Conservation (phyloP, 2,113 vertebrate genomes). For the Brachyhypopomus gauderio region DNA sequence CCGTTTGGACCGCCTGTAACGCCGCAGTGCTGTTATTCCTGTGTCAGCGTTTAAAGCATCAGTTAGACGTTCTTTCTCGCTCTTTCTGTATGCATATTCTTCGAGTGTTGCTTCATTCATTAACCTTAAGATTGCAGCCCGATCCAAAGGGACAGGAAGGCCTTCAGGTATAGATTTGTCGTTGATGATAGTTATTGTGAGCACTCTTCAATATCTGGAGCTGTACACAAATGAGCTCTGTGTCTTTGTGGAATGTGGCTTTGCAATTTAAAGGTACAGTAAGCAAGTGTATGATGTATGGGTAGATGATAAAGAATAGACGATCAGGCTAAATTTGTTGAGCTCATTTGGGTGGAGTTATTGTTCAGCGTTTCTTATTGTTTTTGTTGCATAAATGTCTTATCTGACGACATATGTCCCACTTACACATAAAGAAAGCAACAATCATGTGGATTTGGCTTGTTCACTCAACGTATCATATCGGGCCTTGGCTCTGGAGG, state of each 20-base stretch:
- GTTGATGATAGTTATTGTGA: background rate
- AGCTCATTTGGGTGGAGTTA: too few species aligned
- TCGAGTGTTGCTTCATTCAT: conserved; percentile 2
- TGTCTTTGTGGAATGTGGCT: background rate
- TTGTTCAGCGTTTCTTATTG: too few species aligned
- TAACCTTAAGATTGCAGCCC: background rate
- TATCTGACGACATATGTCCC: too few species aligned
- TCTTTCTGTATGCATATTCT: conserved; percentile 28
- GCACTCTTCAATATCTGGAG: background rate
- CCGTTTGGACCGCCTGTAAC: background rate
- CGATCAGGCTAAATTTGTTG: too few species aligned
- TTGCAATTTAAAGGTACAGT: background rate
- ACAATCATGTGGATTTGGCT: background rate
- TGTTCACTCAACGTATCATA: conserved; percentile 41
- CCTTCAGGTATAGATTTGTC: background rate
- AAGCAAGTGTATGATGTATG: background rate
- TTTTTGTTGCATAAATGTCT: too few species aligned
- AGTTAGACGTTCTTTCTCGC: background rate
- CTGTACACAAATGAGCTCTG: background rate
- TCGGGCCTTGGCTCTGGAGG: conserved; percentile 33
- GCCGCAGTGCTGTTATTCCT: conserved; percentile 4
- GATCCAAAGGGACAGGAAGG: background rate
- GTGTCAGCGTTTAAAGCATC: conserved; percentile 16
- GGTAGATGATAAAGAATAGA: too few species aligned
- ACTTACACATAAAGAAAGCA: too few species aligned